phyloP scores from a whole-genome alignment of 2,797 vertebrate species.

The Hybognathus amarus region DNA sequence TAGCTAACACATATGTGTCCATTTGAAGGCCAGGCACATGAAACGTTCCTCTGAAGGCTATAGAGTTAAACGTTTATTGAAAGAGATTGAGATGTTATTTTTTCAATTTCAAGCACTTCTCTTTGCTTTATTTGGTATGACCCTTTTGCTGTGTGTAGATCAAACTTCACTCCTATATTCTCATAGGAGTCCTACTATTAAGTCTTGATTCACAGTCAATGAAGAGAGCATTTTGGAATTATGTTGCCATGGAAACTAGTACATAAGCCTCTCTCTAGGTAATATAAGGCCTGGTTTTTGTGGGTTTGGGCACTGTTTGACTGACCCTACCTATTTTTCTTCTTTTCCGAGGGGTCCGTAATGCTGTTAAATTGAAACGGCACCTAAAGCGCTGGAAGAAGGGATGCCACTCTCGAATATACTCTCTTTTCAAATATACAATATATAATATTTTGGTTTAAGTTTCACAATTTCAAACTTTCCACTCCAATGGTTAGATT shows the following conservation, averaged over 20 bases:
- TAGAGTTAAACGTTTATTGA: neutral
- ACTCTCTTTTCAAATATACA: no score
- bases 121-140: neutral
- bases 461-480: neutral
- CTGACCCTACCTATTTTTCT: slow-evolving; percentile 23
- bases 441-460: no score
- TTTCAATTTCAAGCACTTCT: neutral
- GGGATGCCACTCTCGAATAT: neutral
- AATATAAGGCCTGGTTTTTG: slow-evolving; percentile 37
- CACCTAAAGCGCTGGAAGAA: slow-evolving; percentile 48
- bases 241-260: slow-evolving; percentile 58
- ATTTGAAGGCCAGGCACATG: slow-evolving; percentile 21
- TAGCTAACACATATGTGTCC: neutral
- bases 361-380: slow-evolving; percentile 49
- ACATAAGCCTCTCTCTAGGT: slow-evolving; percentile 43
- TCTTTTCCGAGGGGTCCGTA: slow-evolving; percentile 36
- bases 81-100: neutral
- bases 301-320: slow-evolving; percentile 5
- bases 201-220: slow-evolving; percentile 35
- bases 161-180: slow-evolving; percentile 29
- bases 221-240: slow-evolving; percentile 49
- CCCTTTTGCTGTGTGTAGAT: neutral
- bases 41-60: slow-evolving; percentile 23
- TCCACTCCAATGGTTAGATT: neutral
- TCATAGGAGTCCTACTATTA: slow-evolving; percentile 30